These are phyloP conservation scores for Hiodon alosoides DNA, from an alignment of 2,113 vertebrate species.

Conservation along the genomic window DNA sequence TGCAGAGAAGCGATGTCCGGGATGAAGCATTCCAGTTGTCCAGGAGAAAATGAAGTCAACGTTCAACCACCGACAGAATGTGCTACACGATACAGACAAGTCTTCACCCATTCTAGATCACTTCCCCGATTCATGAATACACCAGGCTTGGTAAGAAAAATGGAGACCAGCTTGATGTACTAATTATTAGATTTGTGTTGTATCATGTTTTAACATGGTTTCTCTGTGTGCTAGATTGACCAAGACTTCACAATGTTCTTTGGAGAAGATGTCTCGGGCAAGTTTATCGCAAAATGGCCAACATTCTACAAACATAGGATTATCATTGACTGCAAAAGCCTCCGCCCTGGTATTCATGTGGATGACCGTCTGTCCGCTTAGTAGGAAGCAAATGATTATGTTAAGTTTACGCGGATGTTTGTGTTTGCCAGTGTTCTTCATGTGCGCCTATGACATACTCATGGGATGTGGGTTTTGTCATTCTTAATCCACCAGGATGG, in stretches of 20 bases:
- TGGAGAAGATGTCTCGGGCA: slow-evolving; percentile 25
- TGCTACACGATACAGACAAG: slow-evolving; percentile 28
- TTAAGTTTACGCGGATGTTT: slow-evolving; percentile 8
- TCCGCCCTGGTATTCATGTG: background rate
- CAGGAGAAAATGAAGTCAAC: slow-evolving; percentile 32
- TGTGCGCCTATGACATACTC: background rate
- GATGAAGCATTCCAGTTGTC: slow-evolving; percentile 28
- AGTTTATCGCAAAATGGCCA: slow-evolving; percentile 24
- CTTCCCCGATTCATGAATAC: slow-evolving; percentile 25
- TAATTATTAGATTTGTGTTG: background rate
- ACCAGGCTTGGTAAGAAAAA: slow-evolving; percentile 25
- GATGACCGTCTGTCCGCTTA: too few species aligned
- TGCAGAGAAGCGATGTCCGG: background rate
- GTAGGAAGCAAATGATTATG: slow-evolving; percentile 2
- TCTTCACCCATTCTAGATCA: background rate
- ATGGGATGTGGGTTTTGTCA: background rate
- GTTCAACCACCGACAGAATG: slow-evolving; percentile 26
- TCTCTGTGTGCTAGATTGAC: slow-evolving; percentile 18
- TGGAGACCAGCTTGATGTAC: background rate
- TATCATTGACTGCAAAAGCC: slow-evolving; percentile 11
- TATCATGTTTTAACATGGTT: background rate
- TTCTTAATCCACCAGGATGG: slow-evolving; percentile 12
- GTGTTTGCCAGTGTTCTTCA: background rate
- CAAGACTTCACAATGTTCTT: slow-evolving; percentile 35
- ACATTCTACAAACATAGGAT: slow-evolving; percentile 33